Conservation (phyloP, 2,888 invertebrate species). For the Andrena fulva region DNA sequence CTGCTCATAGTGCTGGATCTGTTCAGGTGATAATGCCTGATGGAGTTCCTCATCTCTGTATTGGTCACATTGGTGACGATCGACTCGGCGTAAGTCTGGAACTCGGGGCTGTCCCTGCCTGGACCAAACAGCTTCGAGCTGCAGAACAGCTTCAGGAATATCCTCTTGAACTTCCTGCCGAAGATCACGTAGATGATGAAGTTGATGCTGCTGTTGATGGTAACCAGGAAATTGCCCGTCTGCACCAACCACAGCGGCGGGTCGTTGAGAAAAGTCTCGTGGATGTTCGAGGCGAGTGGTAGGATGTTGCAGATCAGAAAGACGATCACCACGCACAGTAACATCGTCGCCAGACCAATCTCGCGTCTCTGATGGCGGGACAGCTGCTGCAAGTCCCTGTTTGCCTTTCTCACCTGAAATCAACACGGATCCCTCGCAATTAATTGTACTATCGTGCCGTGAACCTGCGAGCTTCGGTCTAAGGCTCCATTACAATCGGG, state of each 20-base stretch:
- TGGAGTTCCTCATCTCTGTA: conserved; percentile 89
- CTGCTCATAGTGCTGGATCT: conserved; percentile 85
- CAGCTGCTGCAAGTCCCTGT: conserved; percentile 94
- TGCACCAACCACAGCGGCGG: conserved; percentile 91
- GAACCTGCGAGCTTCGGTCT: background rate
- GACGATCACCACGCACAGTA: conserved; percentile 96
- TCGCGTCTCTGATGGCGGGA: conserved; percentile 96
- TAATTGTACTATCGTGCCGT: background rate
- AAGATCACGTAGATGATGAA: conserved; percentile 99
- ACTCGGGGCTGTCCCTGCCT: conserved; percentile 89
- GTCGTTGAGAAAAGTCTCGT: conserved; percentile 91
- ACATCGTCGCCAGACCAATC: conserved; percentile 97
- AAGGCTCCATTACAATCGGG: background rate
- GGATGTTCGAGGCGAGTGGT: conserved; percentile 93
- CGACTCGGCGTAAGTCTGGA: conserved; percentile 93
- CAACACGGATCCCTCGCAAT: background rate
- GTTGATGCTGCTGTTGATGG: conserved; percentile 98
- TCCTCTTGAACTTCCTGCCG: conserved; percentile 97
- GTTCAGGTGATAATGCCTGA: conserved; percentile 86
- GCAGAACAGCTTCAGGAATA: conserved; percentile 93
- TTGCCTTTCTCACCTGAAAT: conserved; percentile 92
- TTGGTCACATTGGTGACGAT: conserved; percentile 89
- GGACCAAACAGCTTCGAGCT: conserved; percentile 86
- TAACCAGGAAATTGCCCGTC: conserved; percentile 96
- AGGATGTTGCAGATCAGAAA: conserved; percentile 97